A percentile compares a stretch with the other conserved stretches of the same genome.
phyloP scores from a whole-genome alignment of 2,797 vertebrate genomes.

The Darevskia mixta region DNA sequence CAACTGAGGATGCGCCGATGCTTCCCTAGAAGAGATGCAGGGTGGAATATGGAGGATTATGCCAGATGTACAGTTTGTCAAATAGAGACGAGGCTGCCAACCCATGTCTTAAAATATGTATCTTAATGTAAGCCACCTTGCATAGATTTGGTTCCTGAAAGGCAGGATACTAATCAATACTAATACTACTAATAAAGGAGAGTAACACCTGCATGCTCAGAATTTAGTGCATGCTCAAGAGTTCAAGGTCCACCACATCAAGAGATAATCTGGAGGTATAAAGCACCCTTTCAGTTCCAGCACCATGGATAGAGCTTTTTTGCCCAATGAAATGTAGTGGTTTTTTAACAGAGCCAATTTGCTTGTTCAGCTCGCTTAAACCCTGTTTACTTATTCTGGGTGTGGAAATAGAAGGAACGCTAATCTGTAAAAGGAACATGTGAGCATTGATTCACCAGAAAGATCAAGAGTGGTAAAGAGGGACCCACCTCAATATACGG shows the following conservation, averaged over 20 bases:
- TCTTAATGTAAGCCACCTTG: no score
- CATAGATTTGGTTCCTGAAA: no score
- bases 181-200: no score
- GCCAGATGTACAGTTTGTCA: not conserved
- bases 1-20: slow-evolving; percentile 84
- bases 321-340: no score
- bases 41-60: not conserved
- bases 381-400: not conserved
- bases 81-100: not conserved
- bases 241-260: no score
- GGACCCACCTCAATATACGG: no score
- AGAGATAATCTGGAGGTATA: not conserved
- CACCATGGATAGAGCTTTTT: slow-evolving; percentile 4
- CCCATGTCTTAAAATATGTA: not conserved
- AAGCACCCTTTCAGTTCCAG: not conserved
- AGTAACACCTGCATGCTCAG: not conserved
- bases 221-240: no score
- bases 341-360: not conserved
- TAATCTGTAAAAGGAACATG: no score
- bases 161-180: no score
- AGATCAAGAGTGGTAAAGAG: not conserved
- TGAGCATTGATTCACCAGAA: not conserved
- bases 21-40: slow-evolving; percentile 75
- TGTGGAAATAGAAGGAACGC: not conserved
- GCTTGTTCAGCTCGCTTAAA: not conserved